Evolutionary conservation across 2,797 vertebrate genomes (phyloP), one percentile per base, ranked within the genome.

Genomic region (Mergus octosetaceus): DNA sequence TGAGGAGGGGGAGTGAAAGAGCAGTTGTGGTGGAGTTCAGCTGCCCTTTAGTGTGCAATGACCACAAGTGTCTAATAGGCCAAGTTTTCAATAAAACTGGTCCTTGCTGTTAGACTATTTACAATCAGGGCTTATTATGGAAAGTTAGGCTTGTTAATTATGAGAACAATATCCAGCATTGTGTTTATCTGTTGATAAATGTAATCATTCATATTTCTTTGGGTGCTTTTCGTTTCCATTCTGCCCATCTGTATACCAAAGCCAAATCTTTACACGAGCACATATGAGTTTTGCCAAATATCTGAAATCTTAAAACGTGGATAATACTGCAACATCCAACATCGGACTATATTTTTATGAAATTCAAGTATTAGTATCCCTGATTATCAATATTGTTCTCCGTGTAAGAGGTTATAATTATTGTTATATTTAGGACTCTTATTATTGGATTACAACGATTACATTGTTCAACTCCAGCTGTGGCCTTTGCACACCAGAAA

Each of bases 381-480:
- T 95, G 91, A 97, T 96, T 94, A 93, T 94, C 78, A 89, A 95
- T 94, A 91, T 92, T 96, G 90, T 96, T 95, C 90, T 92, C 84
- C 43, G 14, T 32, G 51, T 80, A 90, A 77, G 20, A 58, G 62
- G 56, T 85, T 94, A 36, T 95, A 95, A 96, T 97, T 93, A 94
- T 80, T 90, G 70, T 91, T 95, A 90, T 94, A 94, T 96, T 92
- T 96, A 95, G 93, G 82, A 84, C 61, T 81, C 78, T 73, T 54
- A 89, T 87, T 96, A 94, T 60, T 85, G 76, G 87, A 91, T 94
- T 88, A 97, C 83, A 93, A 95, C 1, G 0, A 85, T 64, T 53
- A 39, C 79, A 92, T 95, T 96, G 93, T 96, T 93, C 94, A 75
- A 43, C 45, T 81, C 90, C 94, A 97, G 94, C 96, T 97, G 94